These are phyloP conservation scores for Macrotus californicus DNA, from an alignment of 2,113 vertebrate species.

Conservation along the genomic window DNA sequence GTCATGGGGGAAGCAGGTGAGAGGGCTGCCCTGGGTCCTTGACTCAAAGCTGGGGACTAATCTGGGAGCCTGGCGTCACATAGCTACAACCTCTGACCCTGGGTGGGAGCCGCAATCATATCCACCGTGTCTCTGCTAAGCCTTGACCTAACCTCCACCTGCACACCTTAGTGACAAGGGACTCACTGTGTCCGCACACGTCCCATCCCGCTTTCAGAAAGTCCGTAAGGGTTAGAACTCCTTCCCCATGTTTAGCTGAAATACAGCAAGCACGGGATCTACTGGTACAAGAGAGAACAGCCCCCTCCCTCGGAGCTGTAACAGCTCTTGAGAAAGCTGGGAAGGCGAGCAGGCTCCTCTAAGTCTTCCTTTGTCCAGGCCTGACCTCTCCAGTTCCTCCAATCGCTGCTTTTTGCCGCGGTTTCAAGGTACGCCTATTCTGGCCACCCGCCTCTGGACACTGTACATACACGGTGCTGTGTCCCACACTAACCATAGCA, in stretches of 20 bases:
- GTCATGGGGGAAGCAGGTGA: neutral
- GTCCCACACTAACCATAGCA: neutral
- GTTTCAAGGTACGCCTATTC: neutral
- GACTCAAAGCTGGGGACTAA: neutral
- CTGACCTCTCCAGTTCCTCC: neutral
- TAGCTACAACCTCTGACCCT: neutral
- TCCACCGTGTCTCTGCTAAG: neutral
- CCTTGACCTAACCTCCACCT: neutral
- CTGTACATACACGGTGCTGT: neutral
- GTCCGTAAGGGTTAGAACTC: neutral
- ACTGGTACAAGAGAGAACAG: neutral
- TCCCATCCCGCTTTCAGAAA: neutral
- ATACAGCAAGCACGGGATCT: neutral
- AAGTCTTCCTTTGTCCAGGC: neutral
- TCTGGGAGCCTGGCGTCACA: neutral
- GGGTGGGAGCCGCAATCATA: neutral
- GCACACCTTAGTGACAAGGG: neutral
- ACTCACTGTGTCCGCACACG: neutral
- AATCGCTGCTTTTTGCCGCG: neutral
- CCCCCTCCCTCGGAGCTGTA: neutral
- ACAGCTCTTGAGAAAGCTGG: neutral
- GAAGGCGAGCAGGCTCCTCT: neutral
- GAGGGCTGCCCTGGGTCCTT: rapidly evolving
- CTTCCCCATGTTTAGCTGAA: neutral
- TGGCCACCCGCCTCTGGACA: neutral